Conservation (phyloP, 2,888 invertebrate species). For the Eretmocerus hayati region DNA sequence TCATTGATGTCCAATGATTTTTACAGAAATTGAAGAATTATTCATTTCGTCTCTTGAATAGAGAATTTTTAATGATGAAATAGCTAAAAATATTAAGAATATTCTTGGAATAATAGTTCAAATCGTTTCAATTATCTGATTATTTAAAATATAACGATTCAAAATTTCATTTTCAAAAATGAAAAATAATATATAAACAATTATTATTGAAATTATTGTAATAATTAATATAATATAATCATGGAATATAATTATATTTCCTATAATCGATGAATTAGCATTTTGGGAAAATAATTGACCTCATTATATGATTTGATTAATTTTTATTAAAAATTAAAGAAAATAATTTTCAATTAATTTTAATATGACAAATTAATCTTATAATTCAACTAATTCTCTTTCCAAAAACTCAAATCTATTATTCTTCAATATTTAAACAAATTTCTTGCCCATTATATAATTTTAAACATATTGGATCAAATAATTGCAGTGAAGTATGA, state of each 20-base stretch:
- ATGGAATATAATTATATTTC: slow-evolving; percentile 60
- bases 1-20: slow-evolving; percentile 61
- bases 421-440: too few species aligned
- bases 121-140: slow-evolving; percentile 62
- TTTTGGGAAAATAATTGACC: too few species aligned
- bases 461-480: too few species aligned
- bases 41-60: slow-evolving; percentile 59
- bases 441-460: too few species aligned
- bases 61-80: slow-evolving; percentile 56
- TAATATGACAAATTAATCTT: too few species aligned
- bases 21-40: slow-evolving; percentile 54
- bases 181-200: slow-evolving; percentile 53
- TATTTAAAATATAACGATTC: slow-evolving; percentile 54
- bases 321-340: too few species aligned
- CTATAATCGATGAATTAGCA: slow-evolving; percentile 57
- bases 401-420: too few species aligned
- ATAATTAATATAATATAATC: too few species aligned
- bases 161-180: slow-evolving; percentile 54
- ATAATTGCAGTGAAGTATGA: too few species aligned
- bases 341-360: too few species aligned
- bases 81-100: slow-evolving; percentile 57
- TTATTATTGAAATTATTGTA: slow-evolving; percentile 56
- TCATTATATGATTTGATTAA: too few species aligned
- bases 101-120: slow-evolving; percentile 59
- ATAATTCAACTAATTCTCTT: too few species aligned